Evolutionary conservation across 2,113 vertebrate species (phyloP), one percentile per base, ranked within the genome.

Genomic region (Oceanodroma tethys): DNA sequence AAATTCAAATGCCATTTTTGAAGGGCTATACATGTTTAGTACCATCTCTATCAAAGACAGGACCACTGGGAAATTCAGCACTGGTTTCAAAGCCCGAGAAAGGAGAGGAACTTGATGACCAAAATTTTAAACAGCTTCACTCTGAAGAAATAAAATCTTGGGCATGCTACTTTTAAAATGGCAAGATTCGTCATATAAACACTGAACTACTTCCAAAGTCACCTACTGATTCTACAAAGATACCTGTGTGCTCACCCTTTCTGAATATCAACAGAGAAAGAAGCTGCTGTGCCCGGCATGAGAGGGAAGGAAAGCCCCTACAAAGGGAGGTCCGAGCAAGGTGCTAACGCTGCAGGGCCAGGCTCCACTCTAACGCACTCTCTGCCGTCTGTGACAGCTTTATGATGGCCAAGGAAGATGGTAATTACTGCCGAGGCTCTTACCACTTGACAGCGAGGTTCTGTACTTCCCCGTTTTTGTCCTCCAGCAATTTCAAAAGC

Each of bases 401-500:
- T 7, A 9, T 4, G 1, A 27, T 1, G 17, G 40, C 36, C 74
- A 76, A 20, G 43, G 42, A 66, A n/a, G 2, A 22, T 0, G 6
- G 60, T 7, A 30, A 2, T 5, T 27, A 16, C 32, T 42, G 67
- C 9, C 2, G 3, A 59, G 5, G 34, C 58, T 47, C 98, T 98
- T 97, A 99, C 99, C 99, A 99, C 97, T 99, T 99, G 70, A 99
- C 99, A 5, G 99, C 99, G 25, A 99, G 97, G 97, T 99, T 99
- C 98, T 99, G 99, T 40, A 99, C 99, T 95, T 99, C 99, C 13
- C 99, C 99, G 0, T 99, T 99, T 98, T 99, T 99, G 97, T 99
- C 99, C 82, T 99, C 99, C 87, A 99, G 98, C 81, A 99, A 98
- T 70, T 98, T 98, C 63, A 99, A 98, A 76, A 99, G 97, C 99